Conservation (phyloP, 2,888 invertebrate genomes). For the Antheraea assamensis region DNA sequence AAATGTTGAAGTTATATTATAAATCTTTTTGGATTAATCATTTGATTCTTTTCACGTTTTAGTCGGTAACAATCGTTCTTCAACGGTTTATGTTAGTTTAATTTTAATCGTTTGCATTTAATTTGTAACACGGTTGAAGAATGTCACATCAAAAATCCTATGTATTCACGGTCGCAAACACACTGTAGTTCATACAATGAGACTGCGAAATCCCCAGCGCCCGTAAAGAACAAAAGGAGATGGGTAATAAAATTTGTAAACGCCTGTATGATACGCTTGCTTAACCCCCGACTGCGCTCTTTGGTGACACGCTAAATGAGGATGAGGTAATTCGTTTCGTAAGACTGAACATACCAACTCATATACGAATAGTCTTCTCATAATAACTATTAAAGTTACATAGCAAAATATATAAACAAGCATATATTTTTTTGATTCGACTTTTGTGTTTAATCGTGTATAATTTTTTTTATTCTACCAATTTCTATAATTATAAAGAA, state of each 20-base stretch:
- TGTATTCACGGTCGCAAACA: slow-evolving; percentile 28
- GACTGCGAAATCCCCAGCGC: slow-evolving; percentile 37
- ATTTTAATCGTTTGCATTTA: not conserved
- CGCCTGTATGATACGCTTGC: slow-evolving; percentile 75
- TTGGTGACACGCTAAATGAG: slow-evolving; percentile 63
- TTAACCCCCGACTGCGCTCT: slow-evolving; percentile 66
- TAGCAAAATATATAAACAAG: too few species aligned
- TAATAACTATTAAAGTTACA: not conserved
- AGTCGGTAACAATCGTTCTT: not conserved
- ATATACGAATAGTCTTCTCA: not conserved
- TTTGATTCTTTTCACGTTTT: too few species aligned
- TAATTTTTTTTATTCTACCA: not conserved
- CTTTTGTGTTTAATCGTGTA: too few species aligned
- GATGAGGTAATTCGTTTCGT: slow-evolving; percentile 58
- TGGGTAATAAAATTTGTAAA: slow-evolving; percentile 79
- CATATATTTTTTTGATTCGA: too few species aligned
- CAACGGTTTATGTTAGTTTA: not conserved
- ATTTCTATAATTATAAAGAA: not conserved
- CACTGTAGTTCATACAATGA: slow-evolving; percentile 37
- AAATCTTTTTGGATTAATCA: too few species aligned
- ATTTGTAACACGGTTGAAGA: slow-evolving; percentile 7
- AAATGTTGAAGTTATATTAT: not conserved
- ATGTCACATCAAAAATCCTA: slow-evolving; percentile 6
- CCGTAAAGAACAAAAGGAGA: slow-evolving; percentile 66
- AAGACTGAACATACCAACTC: slow-evolving; percentile 36